Evolutionary conservation across 2,113 vertebrate genomes (phyloP), one percentile per base, ranked within the genome.

Genomic region (Beaufortia kweichowensis): DNA sequence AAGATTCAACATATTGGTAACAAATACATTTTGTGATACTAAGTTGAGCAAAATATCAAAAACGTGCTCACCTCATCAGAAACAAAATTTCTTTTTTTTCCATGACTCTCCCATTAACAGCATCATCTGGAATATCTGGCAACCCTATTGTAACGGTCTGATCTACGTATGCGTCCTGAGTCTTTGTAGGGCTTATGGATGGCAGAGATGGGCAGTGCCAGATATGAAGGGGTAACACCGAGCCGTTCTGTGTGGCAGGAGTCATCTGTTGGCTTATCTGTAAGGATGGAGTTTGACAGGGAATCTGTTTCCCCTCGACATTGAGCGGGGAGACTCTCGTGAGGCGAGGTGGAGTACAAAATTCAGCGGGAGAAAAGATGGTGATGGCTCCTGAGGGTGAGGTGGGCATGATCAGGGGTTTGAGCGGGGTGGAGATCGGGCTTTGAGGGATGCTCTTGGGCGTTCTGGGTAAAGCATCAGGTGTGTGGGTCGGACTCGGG

Each of bases 131-230:
- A 28, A 65, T 67, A 17, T 56, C 11, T 15, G 35, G 33, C 3
- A 29, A 75, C 24, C 9, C 39, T 65, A 43, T 78, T 3, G 61
- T 1, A 11, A 43, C 3, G n/a, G 6, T 64, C 46, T 26, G 78
- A 41, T 63, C 73, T 5, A 4, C 55, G 26, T 56, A 29, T 62
- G 12, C 61, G 7, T 82, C 80, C 1, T 70, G 69, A 31, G 73
- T 62, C 41, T 73, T 39, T 24, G 19, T 50, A 12, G 80, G 78
- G 62, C 81, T 84, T 11, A 84, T 65, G 0, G 80, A 81, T 21
- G 75, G 59, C 55, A 86, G 23, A 17, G 78, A 39, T 17, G 84
- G 72, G 59, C 61, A 70, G 14, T 80, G 77, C 79, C 80, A 85
- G 24, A 80, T 35, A 28, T 68, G 77, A 29, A 67, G 61, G 1